Percentiles rank a stretch among this genome's conserved stretches.
phyloP scores from a whole-genome alignment of 1,140 invertebrate species.

The Drosophila elegans region DNA sequence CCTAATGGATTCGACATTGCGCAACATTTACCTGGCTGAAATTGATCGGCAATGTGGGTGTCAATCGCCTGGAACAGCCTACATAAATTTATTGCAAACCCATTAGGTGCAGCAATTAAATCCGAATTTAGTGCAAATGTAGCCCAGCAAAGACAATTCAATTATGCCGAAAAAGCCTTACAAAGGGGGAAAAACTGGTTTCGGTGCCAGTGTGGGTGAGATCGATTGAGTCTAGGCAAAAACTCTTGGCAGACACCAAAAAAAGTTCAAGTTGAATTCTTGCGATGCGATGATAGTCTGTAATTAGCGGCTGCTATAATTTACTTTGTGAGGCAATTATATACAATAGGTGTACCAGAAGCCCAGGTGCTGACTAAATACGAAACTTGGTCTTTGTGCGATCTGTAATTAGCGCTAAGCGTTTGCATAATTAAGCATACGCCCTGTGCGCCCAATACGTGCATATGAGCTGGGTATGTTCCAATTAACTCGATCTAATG shows the following conservation, averaged over 20 bases:
- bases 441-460: constrained; percentile 64
- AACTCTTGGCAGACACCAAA: constrained; percentile 22
- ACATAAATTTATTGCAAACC: constrained; percentile 31
- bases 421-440: constrained; percentile 82
- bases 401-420: constrained; percentile 65
- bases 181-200: constrained; percentile 11
- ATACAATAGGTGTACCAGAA: constrained; percentile 24
- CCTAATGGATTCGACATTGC: constrained; percentile 39
- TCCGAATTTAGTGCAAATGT: constrained; percentile 37
- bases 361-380: constrained; percentile 53
- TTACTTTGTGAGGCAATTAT: constrained; percentile 44
- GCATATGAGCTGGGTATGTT: constrained; percentile 22
- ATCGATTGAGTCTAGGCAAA: constrained; percentile 15
- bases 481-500: constrained; percentile 60
- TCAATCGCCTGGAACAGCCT: constrained; percentile 10
- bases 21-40: constrained; percentile 24
- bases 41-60: constrained; percentile 25
- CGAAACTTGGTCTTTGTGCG: constrained; percentile 26
- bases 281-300: constrained; percentile 52
- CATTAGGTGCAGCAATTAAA: constrained; percentile 67
- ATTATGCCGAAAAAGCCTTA: constrained; percentile 36
- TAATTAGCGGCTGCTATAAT: constrained; percentile 65
- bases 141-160: constrained; percentile 48
- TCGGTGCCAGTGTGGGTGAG: constrained; percentile 26
- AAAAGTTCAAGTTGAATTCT: constrained; percentile 67